Evolutionary conservation across 2,888 invertebrate species (phyloP).

Genomic region (Carcina quercana): DNA sequence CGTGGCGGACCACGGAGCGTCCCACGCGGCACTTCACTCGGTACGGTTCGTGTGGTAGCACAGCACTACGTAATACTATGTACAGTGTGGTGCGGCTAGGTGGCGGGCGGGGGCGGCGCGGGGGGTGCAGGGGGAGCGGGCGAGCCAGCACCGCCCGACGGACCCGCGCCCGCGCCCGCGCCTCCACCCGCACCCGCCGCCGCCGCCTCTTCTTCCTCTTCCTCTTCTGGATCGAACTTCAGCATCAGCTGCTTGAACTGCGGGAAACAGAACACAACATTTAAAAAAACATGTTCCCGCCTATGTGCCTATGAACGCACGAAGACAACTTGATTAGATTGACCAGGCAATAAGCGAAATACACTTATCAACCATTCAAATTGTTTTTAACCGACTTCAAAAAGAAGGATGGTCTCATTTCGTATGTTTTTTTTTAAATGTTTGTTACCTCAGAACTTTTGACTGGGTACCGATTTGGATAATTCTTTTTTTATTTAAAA

Average conservation of each 20-base stretch:
- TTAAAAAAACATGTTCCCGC: no score
- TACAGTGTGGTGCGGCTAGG: conserved; percentile 27
- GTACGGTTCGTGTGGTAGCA: conserved; percentile 14
- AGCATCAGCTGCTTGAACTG: conserved; percentile 90
- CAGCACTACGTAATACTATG: conserved; percentile 12
- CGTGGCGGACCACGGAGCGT: conserved; percentile 6
- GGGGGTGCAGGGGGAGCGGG: conserved; percentile 20
- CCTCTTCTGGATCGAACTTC: conserved; percentile 86
- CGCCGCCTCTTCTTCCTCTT: conserved; percentile 79
- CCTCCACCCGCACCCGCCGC: conserved; percentile 19
- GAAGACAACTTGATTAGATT: no score
- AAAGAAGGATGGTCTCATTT: no score
- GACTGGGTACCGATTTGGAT: no score
- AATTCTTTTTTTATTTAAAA: no score
- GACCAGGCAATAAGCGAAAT: no score
- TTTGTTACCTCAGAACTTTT: no score
- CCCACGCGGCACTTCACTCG: conserved; percentile 6
- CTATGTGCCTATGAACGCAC: no score
- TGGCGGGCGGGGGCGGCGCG: conserved; percentile 31
- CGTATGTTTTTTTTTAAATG: no score
- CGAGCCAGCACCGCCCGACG: conserved; percentile 17
- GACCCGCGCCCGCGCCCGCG: conserved; percentile 71
- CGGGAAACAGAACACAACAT: conserved; percentile 21
- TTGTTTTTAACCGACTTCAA: no score
- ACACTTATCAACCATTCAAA: no score